phyloP scores from a whole-genome alignment of 2,797 vertebrate species.

The Distichodus sexfasciatus region DNA sequence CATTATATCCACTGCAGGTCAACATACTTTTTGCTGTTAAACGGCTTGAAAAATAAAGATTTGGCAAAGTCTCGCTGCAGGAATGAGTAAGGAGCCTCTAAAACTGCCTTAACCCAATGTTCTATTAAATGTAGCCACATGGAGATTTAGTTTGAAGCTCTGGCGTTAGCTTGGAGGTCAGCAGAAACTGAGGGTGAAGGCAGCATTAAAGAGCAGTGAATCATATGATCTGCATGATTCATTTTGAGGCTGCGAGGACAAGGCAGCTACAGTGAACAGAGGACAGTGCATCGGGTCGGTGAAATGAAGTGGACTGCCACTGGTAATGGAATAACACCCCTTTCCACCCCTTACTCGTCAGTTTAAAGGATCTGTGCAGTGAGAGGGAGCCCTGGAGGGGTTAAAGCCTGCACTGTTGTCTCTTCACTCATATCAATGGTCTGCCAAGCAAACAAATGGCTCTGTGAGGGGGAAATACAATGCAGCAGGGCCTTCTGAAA shows the following conservation, averaged over 20 bases:
- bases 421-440: background rate
- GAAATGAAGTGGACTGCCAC: constrained; percentile 13
- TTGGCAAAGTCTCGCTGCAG: background rate
- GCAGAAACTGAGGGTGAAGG: background rate
- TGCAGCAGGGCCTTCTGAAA: background rate
- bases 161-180: background rate
- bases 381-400: background rate
- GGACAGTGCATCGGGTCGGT: constrained; percentile 1
- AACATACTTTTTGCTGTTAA: background rate
- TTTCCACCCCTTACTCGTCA: background rate
- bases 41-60: background rate
- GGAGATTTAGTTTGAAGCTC: background rate
- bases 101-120: background rate
- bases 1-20: background rate
- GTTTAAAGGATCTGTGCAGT: constrained; percentile 2
- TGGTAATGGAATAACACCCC: constrained; percentile 14
- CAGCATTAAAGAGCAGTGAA: constrained; percentile 5
- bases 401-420: background rate
- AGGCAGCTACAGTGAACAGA: background rate
- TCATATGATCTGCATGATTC: constrained; percentile 12
- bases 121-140: background rate
- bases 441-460: background rate
- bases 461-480: background rate
- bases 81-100: background rate
- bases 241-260: constrained; percentile 2